Evolutionary conservation across 2,888 invertebrate species (phyloP), one percentile per base, ranked within the genome.

Genomic region (Galerucella pusilla): DNA sequence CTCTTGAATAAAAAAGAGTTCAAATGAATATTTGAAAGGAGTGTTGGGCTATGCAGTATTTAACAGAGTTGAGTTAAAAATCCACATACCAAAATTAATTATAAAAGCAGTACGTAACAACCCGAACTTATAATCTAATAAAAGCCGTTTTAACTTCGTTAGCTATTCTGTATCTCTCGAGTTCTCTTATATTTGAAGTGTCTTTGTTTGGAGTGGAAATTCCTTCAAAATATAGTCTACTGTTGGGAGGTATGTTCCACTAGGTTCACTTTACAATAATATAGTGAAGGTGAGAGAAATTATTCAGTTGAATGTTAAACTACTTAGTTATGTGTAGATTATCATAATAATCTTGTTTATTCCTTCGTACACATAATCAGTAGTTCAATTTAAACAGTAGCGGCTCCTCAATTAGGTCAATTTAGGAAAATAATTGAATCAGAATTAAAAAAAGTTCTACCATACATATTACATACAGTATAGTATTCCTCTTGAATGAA

Each of bases 141-240:
- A 63, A 63, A n/a, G 28, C 63, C 63, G 28, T 35, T 25, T 14
- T 11, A 63, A 63, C 63, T 63, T 42, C 35, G 63, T 63, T 63
- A 63, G 35, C 12, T 42, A n/a, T 49, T 49, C 63, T 63, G 35
- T 63, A 63, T 63, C 16, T 59, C 63, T 63, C 14, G 63, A 63
- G 63, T 63, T 63, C 35, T 28, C 63, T 63, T 63, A 63, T 42
- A 35, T 63, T 63, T 63, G 63, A 63, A 63, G 63, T 63, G 63
- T 63, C 63, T 63, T 63, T 63, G 63, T 63, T 63, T 14, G 35
- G 14, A 63, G n/a, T 63, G 63, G 35, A 25, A 63, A 63, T 63
- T 11, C 12, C 28, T 35, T 61, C 28, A 63, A 63, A 63, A 63
- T 63, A 63, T 63, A 63, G 63, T 61, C 35, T 12, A 61, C 61